Evolutionary conservation across 2,888 invertebrate species (phyloP).

Genomic region (Rotaria sp.): DNA sequence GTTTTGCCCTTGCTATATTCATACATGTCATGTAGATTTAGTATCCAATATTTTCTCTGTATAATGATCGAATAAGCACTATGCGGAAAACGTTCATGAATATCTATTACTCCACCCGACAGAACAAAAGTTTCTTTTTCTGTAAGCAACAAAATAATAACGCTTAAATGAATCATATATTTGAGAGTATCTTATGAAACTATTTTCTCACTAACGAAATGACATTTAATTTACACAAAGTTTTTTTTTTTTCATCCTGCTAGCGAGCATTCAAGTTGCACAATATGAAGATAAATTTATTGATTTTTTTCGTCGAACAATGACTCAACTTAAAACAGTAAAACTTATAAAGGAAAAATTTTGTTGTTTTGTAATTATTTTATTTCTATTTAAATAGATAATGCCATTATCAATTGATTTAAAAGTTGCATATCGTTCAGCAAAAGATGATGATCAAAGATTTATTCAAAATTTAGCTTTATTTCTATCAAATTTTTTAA

Average conservation of each 20-base stretch:
- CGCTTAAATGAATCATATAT: too few relatives aligned
- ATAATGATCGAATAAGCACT: too few relatives aligned
- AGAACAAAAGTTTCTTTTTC: too few relatives aligned
- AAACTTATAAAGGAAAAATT: constrained; percentile 24
- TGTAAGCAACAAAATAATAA: too few relatives aligned
- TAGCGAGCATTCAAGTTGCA: constrained; percentile 69
- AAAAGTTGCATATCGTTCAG: constrained; percentile 81
- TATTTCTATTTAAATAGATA: constrained; percentile 60
- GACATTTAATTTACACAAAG: not conserved
- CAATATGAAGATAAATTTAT: constrained; percentile 88
- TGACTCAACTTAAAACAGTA: constrained; percentile 75
- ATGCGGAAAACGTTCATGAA: too few relatives aligned
- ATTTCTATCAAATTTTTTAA: constrained; percentile 89
- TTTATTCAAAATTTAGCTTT: constrained; percentile 96
- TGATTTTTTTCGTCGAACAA: constrained; percentile 78
- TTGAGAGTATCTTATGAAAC: too few relatives aligned
- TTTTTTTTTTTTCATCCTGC: constrained; percentile 38
- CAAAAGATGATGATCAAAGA: constrained; percentile 91
- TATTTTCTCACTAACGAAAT: too few relatives aligned
- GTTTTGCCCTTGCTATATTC: too few relatives aligned
- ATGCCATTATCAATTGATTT: constrained; percentile 83
- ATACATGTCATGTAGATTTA: too few relatives aligned
- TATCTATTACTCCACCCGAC: too few relatives aligned
- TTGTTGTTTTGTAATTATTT: too few relatives aligned
- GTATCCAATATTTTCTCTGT: too few relatives aligned